Base-by-base conservation (phyloP, 2,888 invertebrate species). In the Crocallis elinguaria region DNA sequence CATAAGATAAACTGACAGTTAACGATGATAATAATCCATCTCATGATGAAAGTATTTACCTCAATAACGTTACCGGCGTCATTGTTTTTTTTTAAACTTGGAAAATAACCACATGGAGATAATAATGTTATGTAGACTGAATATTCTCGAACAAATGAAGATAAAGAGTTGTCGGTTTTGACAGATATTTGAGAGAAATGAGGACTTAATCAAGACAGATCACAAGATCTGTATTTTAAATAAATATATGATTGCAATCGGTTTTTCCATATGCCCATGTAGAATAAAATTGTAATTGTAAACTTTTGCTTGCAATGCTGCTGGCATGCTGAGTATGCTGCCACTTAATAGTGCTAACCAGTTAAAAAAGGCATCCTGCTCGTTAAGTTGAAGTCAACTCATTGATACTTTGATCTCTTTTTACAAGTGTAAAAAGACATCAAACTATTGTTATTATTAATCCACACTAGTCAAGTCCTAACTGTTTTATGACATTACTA, bases 1-100 rank as follows among this genome's bases (percentile, higher is more conserved):
- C 69, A 71, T 49, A 11, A 60, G 64, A 67, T 67, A 66, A 68
- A 58, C 48, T 73, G 73, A 57, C 55, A 63, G 57, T 39, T 42
- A 36, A 14, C 23, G 32, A 54, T 37, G 54, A 62, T 63, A 44
- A 52, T 51, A 44, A 52, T 51, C 41, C 39, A 39, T 49, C 39
- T 54, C 30, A 4, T 11, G 51, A 36, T 33, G 49, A 58, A 54
- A 60, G 52, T 61, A 57, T 67, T 69, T 67, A 62, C 69, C 38
- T 43, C 48, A 48, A 36, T 49, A 42, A 39, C 23, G 17, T 38
- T 16, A 44, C 13, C 36, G 13, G 46, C 39, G 45, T 44, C 48
- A 46, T 39, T 44, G 29, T 38, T 43, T 37, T 57, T 46, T 44
- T 38, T 25, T 23, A 35, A 41, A 36, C 23, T 21, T 21, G 36